Evolutionary conservation across 2,888 invertebrate species (phyloP).

Genomic region (Neria commutata): DNA sequence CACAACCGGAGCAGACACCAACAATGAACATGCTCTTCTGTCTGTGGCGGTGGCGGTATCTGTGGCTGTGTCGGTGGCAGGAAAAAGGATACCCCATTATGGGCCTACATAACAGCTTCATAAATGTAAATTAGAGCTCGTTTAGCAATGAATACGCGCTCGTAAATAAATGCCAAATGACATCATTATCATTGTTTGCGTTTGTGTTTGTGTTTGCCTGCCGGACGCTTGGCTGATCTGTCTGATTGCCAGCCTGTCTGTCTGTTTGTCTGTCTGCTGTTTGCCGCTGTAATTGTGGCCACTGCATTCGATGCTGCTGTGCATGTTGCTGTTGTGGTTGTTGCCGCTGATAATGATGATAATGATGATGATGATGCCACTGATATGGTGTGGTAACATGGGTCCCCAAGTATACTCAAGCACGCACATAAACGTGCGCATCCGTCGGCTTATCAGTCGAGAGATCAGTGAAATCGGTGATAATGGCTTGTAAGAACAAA

Average conservation of each 20-base stretch:
- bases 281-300: conserved; percentile 33
- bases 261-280: conserved; percentile 21
- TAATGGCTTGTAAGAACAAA: conserved; percentile 59
- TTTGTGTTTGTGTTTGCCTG: too few species aligned
- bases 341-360: conserved; percentile 44
- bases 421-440: neutral
- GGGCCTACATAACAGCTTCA: conserved; percentile 52
- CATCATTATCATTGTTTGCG: conserved; percentile 54
- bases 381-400: conserved; percentile 36
- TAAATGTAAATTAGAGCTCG: conserved; percentile 60
- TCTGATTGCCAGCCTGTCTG: conserved; percentile 20
- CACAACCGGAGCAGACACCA: conserved; percentile 24
- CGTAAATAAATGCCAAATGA: conserved; percentile 60
- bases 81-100: conserved; percentile 26
- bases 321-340: conserved; percentile 37
- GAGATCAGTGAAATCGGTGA: conserved; percentile 50
- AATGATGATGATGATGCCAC: conserved; percentile 33
- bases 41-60: too few species aligned
- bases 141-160: conserved; percentile 56
- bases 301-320: conserved; percentile 18
- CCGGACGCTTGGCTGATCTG: conserved; percentile 5
- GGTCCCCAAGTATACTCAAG: neutral
- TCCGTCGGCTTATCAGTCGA: conserved; percentile 37
- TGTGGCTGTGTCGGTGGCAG: conserved; percentile 42
- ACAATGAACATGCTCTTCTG: neutral